Conservation (phyloP, 2,888 invertebrate species). For the Trachelus troglodyta region DNA sequence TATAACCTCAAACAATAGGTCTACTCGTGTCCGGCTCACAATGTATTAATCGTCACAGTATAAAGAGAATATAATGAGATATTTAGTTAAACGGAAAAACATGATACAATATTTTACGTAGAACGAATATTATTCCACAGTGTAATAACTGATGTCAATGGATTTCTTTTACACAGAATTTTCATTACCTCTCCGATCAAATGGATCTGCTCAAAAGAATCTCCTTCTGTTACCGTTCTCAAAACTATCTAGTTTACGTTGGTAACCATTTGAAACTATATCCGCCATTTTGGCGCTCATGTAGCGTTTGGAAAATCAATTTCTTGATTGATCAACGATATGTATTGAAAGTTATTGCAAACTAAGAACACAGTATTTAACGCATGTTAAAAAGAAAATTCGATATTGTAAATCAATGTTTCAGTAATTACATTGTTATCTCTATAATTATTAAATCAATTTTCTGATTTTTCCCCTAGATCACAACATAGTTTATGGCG, state of each 20-base stretch:
- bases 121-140: constrained; percentile 10
- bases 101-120: not conserved
- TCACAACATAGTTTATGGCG: not conserved
- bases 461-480: not conserved
- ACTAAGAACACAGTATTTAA: not conserved
- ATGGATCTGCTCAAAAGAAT: constrained; percentile 46
- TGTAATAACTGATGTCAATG: constrained; percentile 43
- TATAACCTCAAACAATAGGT: constrained; percentile 4
- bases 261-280: not conserved
- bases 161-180: constrained; percentile 44
- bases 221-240: constrained; percentile 32
- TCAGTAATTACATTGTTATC: not conserved
- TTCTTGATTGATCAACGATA: not conserved
- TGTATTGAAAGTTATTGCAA: not conserved
- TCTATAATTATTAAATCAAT: not conserved
- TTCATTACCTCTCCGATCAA: constrained; percentile 49
- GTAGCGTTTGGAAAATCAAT: not conserved
- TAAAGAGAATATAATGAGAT: constrained; percentile 26
- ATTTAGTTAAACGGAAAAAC: constrained; percentile 9
- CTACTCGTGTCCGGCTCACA: not conserved
- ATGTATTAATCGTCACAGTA: constrained; percentile 8
- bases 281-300: not conserved
- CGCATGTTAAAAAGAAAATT: not conserved
- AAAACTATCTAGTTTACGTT: constrained; percentile 32
- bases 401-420: not conserved